Base-by-base conservation (phyloP, 2,113 vertebrate species). In the Nerophis ophidion region DNA sequence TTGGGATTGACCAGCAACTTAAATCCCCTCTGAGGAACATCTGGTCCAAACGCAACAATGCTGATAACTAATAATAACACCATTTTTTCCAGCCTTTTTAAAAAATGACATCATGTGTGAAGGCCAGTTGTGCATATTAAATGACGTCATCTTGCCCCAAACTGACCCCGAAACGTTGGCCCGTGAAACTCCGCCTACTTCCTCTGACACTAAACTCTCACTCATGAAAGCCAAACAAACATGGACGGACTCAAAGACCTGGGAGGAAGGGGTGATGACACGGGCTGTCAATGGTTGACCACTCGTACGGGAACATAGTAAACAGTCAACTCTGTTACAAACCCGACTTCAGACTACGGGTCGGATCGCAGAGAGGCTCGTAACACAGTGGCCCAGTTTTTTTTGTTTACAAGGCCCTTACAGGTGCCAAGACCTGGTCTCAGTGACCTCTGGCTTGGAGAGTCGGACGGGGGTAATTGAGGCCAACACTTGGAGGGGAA, bases 211-310 rank as follows among this genome's bases (percentile, higher is more conserved):
- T 26, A 26, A 26, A 26, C 26, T 26, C 3, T 26, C 47, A 40
- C 33, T 26, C 65, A 57, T 16, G 45, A 17, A 34, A n/a, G 52
- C 8, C 34, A 60, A 34, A 12, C 53, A 58, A 67, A 56, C 12
- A 36, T 7, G 26, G 26, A 26, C 19, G 19, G 1, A 26, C 1
- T 26, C 19, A 26, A 26, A 26, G 19, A 26, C 19, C 3, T 26
- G 19, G 19, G 19, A 26, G 19, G 36, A 7, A 45, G n/a, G 14
- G 1, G 14, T 40, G 48, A 45, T 52, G 57, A 67, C 70, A 47
- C 9, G 9, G 34, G 7, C n/a, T 71, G 71, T 80, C 76, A 81
- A 83, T 70, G 59, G 54, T 83, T 83, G 78, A 81, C 74, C 11
- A 36, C 26, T 12, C 52, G 50, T 52, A 26, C 56, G 26, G 57